Evolutionary conservation across 2,888 invertebrate genomes (phyloP).

Genomic region (Aspidapion aeneum): DNA sequence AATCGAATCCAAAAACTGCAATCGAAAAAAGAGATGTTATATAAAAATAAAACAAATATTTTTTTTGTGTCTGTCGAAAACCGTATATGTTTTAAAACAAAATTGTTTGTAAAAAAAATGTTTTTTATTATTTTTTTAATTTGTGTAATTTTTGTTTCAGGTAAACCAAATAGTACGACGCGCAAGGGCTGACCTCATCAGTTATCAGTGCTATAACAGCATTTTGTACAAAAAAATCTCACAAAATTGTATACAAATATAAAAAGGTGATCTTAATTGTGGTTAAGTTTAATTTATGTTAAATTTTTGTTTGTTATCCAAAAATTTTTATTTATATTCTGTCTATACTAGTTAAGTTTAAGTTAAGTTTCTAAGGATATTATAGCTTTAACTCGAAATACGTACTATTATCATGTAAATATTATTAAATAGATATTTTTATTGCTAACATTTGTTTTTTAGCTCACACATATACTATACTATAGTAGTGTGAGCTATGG

Average conservation of each 20-base stretch:
- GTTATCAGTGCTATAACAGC: conserved; percentile 22
- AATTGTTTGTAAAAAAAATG: too few relatives aligned
- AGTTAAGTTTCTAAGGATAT: too few relatives aligned
- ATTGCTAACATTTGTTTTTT: too few relatives aligned
- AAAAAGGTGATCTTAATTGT: conserved; percentile 23
- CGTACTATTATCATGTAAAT: not conserved
- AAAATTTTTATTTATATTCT: conserved; percentile 38
- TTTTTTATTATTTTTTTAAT: too few relatives aligned
- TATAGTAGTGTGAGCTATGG: too few relatives aligned
- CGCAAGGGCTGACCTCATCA: conserved; percentile 37
- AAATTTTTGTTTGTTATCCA: conserved; percentile 34
- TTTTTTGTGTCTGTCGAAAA: too few relatives aligned
- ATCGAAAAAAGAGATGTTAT: too few relatives aligned
- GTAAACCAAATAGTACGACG: conserved; percentile 39
- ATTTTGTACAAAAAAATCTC: conserved; percentile 2
- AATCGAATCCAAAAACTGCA: too few relatives aligned
- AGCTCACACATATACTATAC: too few relatives aligned
- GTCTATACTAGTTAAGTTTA: not conserved
- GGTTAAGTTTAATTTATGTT: conserved; percentile 40
- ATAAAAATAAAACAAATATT: too few relatives aligned
- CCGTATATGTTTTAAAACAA: too few relatives aligned
- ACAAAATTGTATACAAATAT: conserved; percentile 9
- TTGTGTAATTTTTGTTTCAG: conserved; percentile 40
- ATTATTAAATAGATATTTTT: too few relatives aligned
- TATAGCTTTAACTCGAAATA: not conserved